Evolutionary conservation across 2,888 invertebrate genomes (phyloP), one percentile per base, ranked within the genome.

Genomic region (Troides aeacus): DNA sequence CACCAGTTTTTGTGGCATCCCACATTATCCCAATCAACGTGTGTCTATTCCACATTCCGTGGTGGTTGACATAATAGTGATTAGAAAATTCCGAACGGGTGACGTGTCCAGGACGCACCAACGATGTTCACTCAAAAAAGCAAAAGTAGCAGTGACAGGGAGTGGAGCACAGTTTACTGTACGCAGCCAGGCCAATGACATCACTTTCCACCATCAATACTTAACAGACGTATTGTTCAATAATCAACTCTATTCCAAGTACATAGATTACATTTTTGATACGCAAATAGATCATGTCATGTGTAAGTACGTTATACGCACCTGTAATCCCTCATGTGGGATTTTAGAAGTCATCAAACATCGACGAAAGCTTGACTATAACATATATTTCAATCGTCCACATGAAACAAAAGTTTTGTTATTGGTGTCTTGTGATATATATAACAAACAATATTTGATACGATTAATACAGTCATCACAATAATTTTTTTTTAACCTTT

Each of bases 111-210:
- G 88, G 88, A 88, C 86, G 87, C 85, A 82, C 69, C 66, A 64
- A 72, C 81, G 84, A 84, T 84, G 87, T 88, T 85, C 86, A 82
- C 82, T 87, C 84, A 82, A 88, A 89, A 69, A 89, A 88, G 87
- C 89, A 89, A 89, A 89, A 89, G 89, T 88, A 85, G 84, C 86
- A 84, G 84, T 83, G 85, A 86, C 86, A 86, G 85, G 71, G 69
- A 84, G 81, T 82, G 81, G 80, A 83, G 80, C 84, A 69, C 70
- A 75, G 86, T 83, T 84, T 85, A 80, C 82, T 81, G 81, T 82
- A 79, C 84, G 81, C 80, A 80, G 82, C 78, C 84, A 83, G 89
- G 89, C 87, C 89, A 89, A 88, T 89, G 89, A 89, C 89, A 87
- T 84, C 83, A 83, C 81, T 80, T 78, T 79, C 79, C 79, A 81